Percentiles rank a stretch among this genome's conserved stretches.
Conservation (phyloP, 2,888 invertebrate species). For the Aromia moschata region DNA sequence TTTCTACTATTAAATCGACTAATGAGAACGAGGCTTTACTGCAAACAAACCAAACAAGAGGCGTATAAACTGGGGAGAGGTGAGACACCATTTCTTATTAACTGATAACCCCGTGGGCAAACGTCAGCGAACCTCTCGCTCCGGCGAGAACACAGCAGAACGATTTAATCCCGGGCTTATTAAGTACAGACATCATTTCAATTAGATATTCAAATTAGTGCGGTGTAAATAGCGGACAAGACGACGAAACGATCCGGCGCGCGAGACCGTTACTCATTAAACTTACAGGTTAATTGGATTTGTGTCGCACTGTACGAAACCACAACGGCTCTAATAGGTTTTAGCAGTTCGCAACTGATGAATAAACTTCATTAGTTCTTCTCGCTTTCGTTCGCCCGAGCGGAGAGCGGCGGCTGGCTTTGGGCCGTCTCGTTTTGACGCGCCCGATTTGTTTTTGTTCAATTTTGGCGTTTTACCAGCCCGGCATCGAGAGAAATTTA, state of each 20-base stretch:
- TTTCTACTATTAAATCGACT: too few species aligned
- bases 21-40: too few species aligned
- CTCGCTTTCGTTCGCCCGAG: constrained; percentile 6
- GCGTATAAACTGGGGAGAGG: too few species aligned
- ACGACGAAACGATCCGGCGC: constrained; percentile 6
- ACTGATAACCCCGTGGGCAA: too few species aligned
- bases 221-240: constrained; percentile 10
- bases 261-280: constrained; percentile 24
- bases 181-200: constrained; percentile 15
- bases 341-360: constrained; percentile 29
- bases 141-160: constrained; percentile 2
- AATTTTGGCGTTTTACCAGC: not conserved
- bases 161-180: constrained; percentile 2
- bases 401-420: not conserved
- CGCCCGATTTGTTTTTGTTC: not conserved
- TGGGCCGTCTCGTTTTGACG: not conserved
- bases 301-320: constrained; percentile 21
- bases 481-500: too few species aligned
- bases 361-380: constrained; percentile 29
- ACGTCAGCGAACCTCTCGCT: too few species aligned
- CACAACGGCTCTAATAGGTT: constrained; percentile 30
- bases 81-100: too few species aligned
- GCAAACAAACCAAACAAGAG: too few species aligned
- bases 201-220: constrained; percentile 9
- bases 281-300: constrained; percentile 30